These are phyloP conservation scores for Metallyticus violacea DNA, from an alignment of 2,888 invertebrate species.

Conservation along the genomic window DNA sequence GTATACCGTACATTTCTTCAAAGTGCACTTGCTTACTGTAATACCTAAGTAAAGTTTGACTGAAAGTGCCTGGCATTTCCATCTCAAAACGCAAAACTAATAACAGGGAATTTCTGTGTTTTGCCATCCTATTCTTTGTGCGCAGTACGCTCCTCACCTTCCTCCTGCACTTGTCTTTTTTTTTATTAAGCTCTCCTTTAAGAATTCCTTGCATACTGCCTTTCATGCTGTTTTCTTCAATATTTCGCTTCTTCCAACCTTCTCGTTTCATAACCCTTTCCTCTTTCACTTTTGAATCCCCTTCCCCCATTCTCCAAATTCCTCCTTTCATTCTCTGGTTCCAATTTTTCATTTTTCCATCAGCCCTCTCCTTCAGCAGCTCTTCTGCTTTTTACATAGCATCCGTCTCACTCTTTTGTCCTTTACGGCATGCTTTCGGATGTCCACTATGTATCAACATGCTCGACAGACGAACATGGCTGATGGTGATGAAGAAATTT, in stretches of 20 bases:
- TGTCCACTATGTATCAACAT: background rate
- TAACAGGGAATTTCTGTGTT: background rate
- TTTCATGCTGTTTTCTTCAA: background rate
- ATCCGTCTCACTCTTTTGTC: background rate
- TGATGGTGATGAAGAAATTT: background rate
- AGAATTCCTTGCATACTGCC: background rate
- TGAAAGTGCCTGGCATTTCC: no score
- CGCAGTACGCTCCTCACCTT: background rate
- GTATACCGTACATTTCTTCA: no score
- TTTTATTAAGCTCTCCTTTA: background rate
- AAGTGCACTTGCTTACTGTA: no score
- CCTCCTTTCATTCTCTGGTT: background rate
- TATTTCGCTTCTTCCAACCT: background rate
- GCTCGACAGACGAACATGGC: background rate
- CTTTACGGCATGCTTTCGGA: background rate
- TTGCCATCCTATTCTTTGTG: background rate
- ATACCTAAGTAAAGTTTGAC: no score
- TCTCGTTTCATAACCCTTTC: background rate
- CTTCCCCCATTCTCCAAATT: background rate
- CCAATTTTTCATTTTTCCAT: background rate
- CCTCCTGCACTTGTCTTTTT: background rate
- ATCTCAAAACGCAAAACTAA: no score
- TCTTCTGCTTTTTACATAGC: background rate
- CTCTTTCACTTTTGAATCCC: background rate
- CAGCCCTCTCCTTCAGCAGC: background rate